Conservation (phyloP, 2,113 vertebrate species). For the Sinocyclocheilus maitianheensis region DNA sequence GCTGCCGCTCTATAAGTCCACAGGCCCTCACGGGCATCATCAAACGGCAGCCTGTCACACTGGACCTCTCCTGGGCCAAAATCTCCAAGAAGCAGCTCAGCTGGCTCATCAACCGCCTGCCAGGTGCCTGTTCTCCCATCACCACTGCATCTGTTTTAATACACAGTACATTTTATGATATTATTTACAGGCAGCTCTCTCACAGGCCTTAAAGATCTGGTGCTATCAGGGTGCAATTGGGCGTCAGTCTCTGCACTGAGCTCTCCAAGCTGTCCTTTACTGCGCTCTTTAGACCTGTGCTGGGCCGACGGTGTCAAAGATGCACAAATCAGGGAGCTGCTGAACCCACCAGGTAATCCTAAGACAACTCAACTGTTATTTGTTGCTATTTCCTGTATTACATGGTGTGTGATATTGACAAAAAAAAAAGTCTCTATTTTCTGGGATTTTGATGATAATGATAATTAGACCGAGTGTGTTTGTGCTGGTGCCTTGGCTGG, state of each 20-base stretch:
- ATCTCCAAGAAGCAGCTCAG: slow-evolving; percentile 97
- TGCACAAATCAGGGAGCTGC: slow-evolving; percentile 91
- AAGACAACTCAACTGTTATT: background rate
- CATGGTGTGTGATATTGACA: background rate
- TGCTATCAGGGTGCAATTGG: slow-evolving; percentile 93
- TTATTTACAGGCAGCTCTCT: background rate
- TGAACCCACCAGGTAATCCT: slow-evolving; percentile 83
- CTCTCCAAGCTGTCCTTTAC: slow-evolving; percentile 92
- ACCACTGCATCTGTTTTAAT: background rate
- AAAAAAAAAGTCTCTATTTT: background rate
- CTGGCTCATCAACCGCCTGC: slow-evolving; percentile 93
- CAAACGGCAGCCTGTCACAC: slow-evolving; percentile 91
- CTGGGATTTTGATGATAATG: background rate
- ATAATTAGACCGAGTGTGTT: background rate
- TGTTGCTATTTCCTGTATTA: background rate
- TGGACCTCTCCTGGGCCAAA: slow-evolving; percentile 97
- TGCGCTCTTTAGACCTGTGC: slow-evolving; percentile 94
- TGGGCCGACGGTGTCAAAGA: slow-evolving; percentile 96
- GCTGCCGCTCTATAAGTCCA: slow-evolving; percentile 90
- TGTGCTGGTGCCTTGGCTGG: background rate
- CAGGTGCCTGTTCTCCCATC: slow-evolving; percentile 73
- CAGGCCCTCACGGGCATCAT: slow-evolving; percentile 96
- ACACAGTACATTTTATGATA: too few species aligned
- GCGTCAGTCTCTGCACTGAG: slow-evolving; percentile 92
- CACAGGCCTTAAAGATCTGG: slow-evolving; percentile 92